These are phyloP conservation scores for Arctopsyche grandis DNA, from an alignment of 1,140 invertebrate species.

Conservation along the genomic window DNA sequence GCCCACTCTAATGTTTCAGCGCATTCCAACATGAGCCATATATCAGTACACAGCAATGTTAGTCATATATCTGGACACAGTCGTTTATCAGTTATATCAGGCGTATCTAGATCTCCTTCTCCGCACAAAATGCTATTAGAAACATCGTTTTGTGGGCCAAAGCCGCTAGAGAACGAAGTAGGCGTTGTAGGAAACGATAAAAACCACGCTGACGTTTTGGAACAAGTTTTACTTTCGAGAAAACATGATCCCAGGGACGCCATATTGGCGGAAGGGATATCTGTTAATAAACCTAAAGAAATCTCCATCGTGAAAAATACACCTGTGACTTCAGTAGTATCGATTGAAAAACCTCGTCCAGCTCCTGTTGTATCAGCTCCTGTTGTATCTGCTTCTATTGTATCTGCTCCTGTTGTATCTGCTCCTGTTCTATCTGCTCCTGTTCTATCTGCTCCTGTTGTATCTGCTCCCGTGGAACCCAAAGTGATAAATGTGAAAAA, in stretches of 20 bases:
- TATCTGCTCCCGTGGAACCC: not conserved
- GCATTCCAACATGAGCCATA: constrained; percentile 62
- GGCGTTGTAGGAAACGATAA: constrained; percentile 66
- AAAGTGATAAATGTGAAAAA: constrained; percentile 41
- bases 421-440: not conserved
- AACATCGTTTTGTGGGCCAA: constrained; percentile 88
- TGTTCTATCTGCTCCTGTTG: not conserved
- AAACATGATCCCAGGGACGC: constrained; percentile 68
- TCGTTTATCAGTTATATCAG: constrained; percentile 76
- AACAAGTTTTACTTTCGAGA: constrained; percentile 72
- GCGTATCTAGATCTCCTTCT: constrained; percentile 79
- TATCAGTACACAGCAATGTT: constrained; percentile 62
- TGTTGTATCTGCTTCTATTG: not conserved
- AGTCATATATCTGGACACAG: constrained; percentile 69
- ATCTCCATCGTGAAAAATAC: constrained; percentile 26
- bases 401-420: not conserved
- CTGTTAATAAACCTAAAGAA: constrained; percentile 52
- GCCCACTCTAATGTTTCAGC: constrained; percentile 67
- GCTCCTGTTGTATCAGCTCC: constrained; percentile 11
- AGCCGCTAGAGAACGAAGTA: constrained; percentile 70
- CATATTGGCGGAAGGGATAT: constrained; percentile 67
- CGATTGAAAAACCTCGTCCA: constrained; percentile 33
- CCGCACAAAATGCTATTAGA: constrained; percentile 89
- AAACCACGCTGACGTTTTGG: constrained; percentile 70
- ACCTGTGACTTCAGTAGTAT: not conserved